A percentile compares a stretch with the other conserved stretches of the same genome.
Conservation (phyloP, 2,888 invertebrate species). For the Mesochorus sp. region DNA sequence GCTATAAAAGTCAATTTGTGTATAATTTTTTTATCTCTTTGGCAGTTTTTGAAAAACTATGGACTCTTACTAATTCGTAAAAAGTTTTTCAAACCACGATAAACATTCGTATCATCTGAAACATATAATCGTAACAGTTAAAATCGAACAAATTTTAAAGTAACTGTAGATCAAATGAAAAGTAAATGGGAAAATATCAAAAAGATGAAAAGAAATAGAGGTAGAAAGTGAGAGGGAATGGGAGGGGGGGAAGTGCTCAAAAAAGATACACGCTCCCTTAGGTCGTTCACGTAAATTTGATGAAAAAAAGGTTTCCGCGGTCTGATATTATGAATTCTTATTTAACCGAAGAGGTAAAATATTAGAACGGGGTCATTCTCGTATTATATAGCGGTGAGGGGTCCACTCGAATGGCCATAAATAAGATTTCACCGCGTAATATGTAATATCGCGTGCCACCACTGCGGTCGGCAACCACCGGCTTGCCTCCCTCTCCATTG, state of each 20-base stretch:
- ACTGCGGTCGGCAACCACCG: slow-evolving; percentile 43
- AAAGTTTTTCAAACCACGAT: no score
- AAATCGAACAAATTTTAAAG: neutral
- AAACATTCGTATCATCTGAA: no score
- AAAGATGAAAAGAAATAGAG: neutral
- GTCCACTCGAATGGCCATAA: slow-evolving; percentile 69
- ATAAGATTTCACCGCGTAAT: slow-evolving; percentile 75
- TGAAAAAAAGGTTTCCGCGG: slow-evolving; percentile 51
- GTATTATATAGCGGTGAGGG: slow-evolving; percentile 39
- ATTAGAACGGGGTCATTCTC: slow-evolving; percentile 68
- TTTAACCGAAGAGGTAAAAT: slow-evolving; percentile 78
- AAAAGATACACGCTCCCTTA: slow-evolving; percentile 14
- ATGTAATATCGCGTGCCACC: slow-evolving; percentile 74
- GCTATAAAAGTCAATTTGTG: no score
- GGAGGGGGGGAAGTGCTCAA: no score
- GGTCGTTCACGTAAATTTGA: slow-evolving; percentile 49
- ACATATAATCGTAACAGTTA: neutral
- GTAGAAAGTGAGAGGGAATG: neutral
- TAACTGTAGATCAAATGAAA: neutral
- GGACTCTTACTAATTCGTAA: slow-evolving; percentile 34
- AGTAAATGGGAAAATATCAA: neutral
- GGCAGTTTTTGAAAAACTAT: no score
- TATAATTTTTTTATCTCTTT: neutral
- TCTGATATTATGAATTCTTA: slow-evolving; percentile 75
- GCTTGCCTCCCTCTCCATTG: slow-evolving; percentile 63